A percentile compares a stretch with the other conserved stretches of the same genome.
Evolutionary conservation across 2,888 invertebrate genomes (phyloP).

Genomic region (Prosopocoilus inquinatus): DNA sequence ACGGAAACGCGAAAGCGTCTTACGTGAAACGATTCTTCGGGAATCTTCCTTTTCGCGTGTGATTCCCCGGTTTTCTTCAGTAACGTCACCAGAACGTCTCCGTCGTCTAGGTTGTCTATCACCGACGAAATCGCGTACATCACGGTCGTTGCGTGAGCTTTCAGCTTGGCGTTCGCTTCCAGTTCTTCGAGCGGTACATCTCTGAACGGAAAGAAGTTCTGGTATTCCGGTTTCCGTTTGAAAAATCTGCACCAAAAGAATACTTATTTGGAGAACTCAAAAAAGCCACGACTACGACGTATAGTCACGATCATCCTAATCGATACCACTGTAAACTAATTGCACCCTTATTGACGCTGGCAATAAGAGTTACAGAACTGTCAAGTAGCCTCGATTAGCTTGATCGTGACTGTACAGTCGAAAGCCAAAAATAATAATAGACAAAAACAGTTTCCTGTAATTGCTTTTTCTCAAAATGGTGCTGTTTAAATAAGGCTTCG

Average conservation of each 20-base stretch:
- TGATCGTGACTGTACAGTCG: too few species aligned
- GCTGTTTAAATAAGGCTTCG: too few species aligned
- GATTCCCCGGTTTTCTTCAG: slow-evolving; percentile 52
- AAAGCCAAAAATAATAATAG: too few species aligned
- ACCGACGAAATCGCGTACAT: slow-evolving; percentile 52
- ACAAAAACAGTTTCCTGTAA: too few species aligned
- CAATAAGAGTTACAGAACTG: too few species aligned
- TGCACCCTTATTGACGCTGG: too few species aligned
- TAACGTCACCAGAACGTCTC: slow-evolving; percentile 51
- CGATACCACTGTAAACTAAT: too few species aligned
- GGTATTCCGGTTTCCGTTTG: slow-evolving; percentile 51
- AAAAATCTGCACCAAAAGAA: slow-evolving; percentile 50
- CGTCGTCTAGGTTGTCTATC: slow-evolving; percentile 54
- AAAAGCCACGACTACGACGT: too few species aligned
- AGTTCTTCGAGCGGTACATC: slow-evolving; percentile 50
- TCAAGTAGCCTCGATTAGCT: too few species aligned
- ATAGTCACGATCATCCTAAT: too few species aligned
- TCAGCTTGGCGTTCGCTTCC: slow-evolving; percentile 51
- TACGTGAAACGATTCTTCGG: slow-evolving; percentile 27
- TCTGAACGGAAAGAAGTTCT: slow-evolving; percentile 53
- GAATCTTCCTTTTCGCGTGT: slow-evolving; percentile 37
- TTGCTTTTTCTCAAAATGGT: too few species aligned
- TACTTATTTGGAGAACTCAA: not conserved
- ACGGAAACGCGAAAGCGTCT: not conserved
- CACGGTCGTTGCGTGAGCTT: slow-evolving; percentile 55